Evolutionary conservation across 2,113 vertebrate genomes (phyloP).

Genomic region (Ctenomys sociabilis): DNA sequence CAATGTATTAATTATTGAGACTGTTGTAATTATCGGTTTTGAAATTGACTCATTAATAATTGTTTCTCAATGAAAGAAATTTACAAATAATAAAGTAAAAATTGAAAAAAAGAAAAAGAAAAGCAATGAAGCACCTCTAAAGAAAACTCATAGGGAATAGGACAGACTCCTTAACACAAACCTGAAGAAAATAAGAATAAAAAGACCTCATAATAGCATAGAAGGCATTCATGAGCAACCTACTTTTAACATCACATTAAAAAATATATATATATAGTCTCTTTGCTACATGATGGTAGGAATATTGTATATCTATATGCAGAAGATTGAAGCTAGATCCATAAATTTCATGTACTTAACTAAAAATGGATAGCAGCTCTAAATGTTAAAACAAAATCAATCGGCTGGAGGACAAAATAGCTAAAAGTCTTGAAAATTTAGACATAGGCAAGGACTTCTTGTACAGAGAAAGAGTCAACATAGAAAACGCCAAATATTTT

Average conservation of each 20-base stretch:
- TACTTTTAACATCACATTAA: not conserved
- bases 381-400: not conserved
- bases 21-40: too few species aligned
- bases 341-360: not conserved
- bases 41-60: too few species aligned
- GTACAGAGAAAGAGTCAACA: not conserved
- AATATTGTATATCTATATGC: not conserved
- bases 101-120: too few species aligned
- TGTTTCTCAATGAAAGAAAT: too few species aligned
- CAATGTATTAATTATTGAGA: too few species aligned
- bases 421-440: not conserved
- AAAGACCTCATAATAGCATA: not conserved
- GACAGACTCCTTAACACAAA: not conserved
- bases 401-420: not conserved
- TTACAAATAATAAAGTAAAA: too few species aligned
- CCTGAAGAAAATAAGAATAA: not conserved
- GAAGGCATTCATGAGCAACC: not conserved
- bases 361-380: not conserved
- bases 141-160: too few species aligned
- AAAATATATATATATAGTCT: not conserved
- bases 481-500: not conserved
- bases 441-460: not conserved
- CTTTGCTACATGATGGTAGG: not conserved
- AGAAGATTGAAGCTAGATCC: not conserved
- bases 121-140: too few species aligned